Evolutionary conservation across 2,888 invertebrate species (phyloP), one percentile per base, ranked within the genome.

Genomic region (Hoplodrina blanda): DNA sequence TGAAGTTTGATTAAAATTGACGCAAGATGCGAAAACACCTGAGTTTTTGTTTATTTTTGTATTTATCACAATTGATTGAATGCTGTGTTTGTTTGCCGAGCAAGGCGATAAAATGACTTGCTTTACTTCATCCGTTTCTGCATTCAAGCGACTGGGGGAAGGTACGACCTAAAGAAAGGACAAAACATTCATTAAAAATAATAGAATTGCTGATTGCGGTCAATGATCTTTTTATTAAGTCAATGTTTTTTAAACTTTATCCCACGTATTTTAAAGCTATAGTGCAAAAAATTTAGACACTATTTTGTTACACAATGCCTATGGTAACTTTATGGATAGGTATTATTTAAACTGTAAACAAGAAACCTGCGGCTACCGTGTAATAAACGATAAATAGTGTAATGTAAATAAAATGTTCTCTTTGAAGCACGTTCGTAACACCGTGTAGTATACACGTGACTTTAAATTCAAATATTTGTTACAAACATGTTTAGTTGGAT

Each of bases 341-440:
- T n/a, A 67, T 71, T 53, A 62, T 74, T 61, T n/a, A 46, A 62
- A 56, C 2, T 33, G 33, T 71, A 72, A 63, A 72, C 71, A 57
- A 62, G 41, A 30, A 64, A 41, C 33, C 19, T 37, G 17, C 37
- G 25, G 49, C 59, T 73, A 44, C 79, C 30, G 17, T 54, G 41
- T 78, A 60, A n/a, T 50, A 25, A 46, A 49, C 25, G 59, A 59
- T 78, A 67, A 78, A 78, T 64, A 66, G 25, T 49, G 25, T 64
- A 62, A 55, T 52, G 66, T 82, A 82, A 82, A 78, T 59, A 73
- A 52, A 63, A 20, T 25, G 59, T 52, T 56, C 19, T 63, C 54
- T 72, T 54, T 53, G 55, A 55, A 65, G 60, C 49, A 72, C 44
- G 71, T 77, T 30, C 33, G 4, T 50, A 46, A 49, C 41, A 41